Conservation (phyloP, 2,113 vertebrate genomes). For the Sinocyclocheilus grahami region DNA sequence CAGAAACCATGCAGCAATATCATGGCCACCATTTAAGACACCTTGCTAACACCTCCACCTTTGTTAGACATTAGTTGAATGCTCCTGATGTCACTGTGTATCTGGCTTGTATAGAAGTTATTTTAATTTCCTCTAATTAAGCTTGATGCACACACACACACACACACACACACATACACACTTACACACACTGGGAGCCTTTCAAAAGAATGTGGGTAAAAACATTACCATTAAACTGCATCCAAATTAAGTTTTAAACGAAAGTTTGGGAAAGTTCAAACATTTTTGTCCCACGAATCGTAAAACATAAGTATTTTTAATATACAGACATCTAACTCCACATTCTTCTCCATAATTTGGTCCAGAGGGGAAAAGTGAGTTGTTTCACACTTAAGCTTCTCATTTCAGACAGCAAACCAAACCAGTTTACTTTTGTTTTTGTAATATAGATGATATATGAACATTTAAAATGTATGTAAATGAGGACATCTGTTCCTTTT, state of each 20-base stretch:
- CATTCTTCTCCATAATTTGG: constrained; percentile 17
- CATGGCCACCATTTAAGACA: not conserved
- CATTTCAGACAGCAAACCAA: not conserved
- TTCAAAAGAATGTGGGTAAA: not conserved
- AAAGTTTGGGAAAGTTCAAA: not conserved
- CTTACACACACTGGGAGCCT: not conserved
- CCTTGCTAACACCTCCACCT: not conserved
- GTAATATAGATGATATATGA: constrained; percentile 16
- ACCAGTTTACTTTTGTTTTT: constrained; percentile 5
- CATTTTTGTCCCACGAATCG: not conserved
- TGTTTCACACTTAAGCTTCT: not conserved
- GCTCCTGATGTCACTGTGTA: not conserved
- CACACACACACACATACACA: too few relatives aligned
- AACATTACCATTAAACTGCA: not conserved
- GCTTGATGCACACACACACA: not conserved
- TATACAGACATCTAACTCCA: not conserved
- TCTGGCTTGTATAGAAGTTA: not conserved
- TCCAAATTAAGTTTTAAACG: not conserved
- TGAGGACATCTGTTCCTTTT: constrained; percentile 13
- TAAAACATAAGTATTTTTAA: not conserved
- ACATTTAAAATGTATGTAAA: constrained; percentile 22
- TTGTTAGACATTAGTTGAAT: not conserved
- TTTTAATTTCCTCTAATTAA: not conserved
- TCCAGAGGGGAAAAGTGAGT: constrained; percentile 19
- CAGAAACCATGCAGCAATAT: not conserved